phyloP scores from a whole-genome alignment of 2,797 vertebrate species.

The Ctenosaura bakeri region DNA sequence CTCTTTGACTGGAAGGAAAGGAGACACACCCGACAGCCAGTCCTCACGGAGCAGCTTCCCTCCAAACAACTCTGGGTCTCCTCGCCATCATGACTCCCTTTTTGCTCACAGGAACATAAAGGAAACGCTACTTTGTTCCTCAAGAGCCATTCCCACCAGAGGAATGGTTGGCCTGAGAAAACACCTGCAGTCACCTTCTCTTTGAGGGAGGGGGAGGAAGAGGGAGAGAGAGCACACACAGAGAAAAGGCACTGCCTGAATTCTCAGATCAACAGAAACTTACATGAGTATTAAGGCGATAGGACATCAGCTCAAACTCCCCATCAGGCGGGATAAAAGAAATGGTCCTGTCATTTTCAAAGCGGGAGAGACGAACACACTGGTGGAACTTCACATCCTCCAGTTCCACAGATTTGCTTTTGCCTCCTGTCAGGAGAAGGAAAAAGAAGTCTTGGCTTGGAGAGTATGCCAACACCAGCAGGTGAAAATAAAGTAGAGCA shows the following conservation, averaged over 20 bases:
- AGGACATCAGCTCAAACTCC: slow-evolving; percentile 96
- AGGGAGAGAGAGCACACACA: no score
- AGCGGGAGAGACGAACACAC: slow-evolving; percentile 94
- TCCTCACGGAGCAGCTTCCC: not conserved
- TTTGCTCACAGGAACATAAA: no score
- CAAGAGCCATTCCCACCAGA: not conserved
- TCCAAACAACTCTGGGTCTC: not conserved
- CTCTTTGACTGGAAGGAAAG: no score
- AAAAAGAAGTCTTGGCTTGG: not conserved
- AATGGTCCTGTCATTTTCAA: slow-evolving; percentile 95
- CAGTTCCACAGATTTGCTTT: slow-evolving; percentile 94
- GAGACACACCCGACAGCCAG: not conserved
- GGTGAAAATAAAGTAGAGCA: not conserved
- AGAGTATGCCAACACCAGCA: not conserved
- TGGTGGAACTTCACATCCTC: slow-evolving; percentile 97
- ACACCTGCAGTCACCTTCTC: no score
- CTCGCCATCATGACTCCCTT: not conserved
- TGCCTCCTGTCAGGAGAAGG: slow-evolving; percentile 84
- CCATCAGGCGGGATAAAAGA: slow-evolving; percentile 95
- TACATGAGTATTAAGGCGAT: slow-evolving; percentile 93
- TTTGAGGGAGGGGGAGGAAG: not conserved
- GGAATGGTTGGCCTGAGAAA: not conserved
- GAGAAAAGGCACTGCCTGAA: slow-evolving; percentile 69
- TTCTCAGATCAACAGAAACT: slow-evolving; percentile 63
- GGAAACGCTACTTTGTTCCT: not conserved